These are phyloP conservation scores for Sterrhoptilus dennistouni DNA, from an alignment of 2,113 vertebrate genomes.

Conservation along the genomic window DNA sequence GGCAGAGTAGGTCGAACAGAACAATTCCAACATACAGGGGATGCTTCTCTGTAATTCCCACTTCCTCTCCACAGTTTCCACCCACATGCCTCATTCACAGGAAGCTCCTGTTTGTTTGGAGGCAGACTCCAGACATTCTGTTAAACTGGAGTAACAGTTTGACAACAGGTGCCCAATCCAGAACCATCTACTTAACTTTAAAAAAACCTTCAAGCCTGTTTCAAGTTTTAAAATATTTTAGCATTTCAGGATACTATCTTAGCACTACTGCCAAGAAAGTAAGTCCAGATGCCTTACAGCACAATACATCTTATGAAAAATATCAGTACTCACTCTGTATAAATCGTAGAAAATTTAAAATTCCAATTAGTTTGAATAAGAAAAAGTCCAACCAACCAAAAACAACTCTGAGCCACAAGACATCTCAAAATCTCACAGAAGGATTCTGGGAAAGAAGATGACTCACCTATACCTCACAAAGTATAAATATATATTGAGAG, in stretches of 20 bases:
- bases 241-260: not conserved
- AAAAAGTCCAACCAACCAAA: not conserved
- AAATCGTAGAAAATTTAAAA: not conserved
- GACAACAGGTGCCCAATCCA: not conserved
- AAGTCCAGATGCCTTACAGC: not conserved
- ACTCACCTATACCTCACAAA: not conserved
- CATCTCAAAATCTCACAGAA: not conserved
- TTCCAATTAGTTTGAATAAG: not conserved
- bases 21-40: not conserved
- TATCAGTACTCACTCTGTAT: not conserved
- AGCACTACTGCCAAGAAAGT: not conserved
- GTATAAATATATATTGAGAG: not conserved
- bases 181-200: not conserved
- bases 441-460: not conserved
- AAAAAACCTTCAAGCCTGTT: not conserved
- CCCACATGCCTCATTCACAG: not conserved
- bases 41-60: not conserved
- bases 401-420: not conserved
- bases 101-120: not conserved
- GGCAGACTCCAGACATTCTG: not conserved
- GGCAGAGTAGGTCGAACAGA: not conserved
- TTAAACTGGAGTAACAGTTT: not conserved
- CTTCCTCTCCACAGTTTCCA: not conserved
- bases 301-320: not conserved
- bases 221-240: not conserved